Evolutionary conservation across 2,888 invertebrate species (phyloP).

Genomic region (Amaurobius ferox): DNA sequence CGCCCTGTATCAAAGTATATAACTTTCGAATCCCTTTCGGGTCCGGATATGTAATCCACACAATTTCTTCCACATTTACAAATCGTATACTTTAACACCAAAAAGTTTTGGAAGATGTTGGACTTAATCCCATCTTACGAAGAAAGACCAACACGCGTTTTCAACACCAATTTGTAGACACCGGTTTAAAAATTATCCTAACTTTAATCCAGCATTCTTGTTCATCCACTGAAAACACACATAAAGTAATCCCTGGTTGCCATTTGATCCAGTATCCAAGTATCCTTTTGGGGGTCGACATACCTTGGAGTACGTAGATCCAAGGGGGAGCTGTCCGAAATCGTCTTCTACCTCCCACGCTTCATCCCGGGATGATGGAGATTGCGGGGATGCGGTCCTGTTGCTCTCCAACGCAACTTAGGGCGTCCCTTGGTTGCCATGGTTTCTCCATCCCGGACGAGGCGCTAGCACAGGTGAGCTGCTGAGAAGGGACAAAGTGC

Average conservation of each 20-base stretch:
- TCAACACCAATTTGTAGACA: too few relatives aligned
- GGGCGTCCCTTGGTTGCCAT: conserved; percentile 54
- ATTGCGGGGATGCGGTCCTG: conserved; percentile 57
- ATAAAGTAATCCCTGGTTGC: not conserved
- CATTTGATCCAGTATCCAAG: not conserved
- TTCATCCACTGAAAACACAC: not conserved
- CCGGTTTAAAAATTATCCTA: too few relatives aligned
- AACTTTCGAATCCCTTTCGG: too few relatives aligned
- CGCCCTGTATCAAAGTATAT: too few relatives aligned
- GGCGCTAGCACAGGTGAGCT: conserved; percentile 49
- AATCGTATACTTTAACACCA: too few relatives aligned
- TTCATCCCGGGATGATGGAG: conserved; percentile 41
- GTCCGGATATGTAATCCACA: too few relatives aligned
- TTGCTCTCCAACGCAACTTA: conserved; percentile 63
- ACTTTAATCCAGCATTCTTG: not conserved
- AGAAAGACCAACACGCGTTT: not conserved
- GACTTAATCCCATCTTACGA: too few relatives aligned
- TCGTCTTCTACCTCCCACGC: conserved; percentile 50
- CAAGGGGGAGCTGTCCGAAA: not conserved
- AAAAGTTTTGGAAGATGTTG: too few relatives aligned
- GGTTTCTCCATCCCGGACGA: conserved; percentile 45
- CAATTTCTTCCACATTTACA: too few relatives aligned
- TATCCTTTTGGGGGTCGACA: not conserved
- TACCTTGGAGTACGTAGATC: not conserved
- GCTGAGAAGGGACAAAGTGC: not conserved